A percentile compares a stretch with the other conserved stretches of the same genome.
phyloP scores from a whole-genome alignment of 1,140 invertebrate genomes.

The Odontomachus brunneus region DNA sequence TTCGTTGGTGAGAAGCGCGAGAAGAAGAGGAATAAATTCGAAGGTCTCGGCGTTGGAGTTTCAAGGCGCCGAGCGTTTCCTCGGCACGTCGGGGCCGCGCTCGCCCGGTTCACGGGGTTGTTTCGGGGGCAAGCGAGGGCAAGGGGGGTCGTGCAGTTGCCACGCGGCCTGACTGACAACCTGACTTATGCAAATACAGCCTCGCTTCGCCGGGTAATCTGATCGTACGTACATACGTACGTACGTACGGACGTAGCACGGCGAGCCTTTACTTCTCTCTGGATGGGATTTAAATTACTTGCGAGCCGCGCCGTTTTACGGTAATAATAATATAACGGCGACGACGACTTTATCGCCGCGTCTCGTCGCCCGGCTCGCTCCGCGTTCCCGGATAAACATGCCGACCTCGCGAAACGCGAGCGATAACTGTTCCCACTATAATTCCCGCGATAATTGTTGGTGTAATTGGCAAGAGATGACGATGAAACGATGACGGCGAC shows the following conservation, averaged over 20 bases:
- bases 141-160: constrained; percentile 83
- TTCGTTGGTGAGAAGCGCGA: constrained; percentile 13
- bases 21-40: constrained; percentile 63
- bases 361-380: constrained; percentile 25
- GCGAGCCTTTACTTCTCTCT: constrained; percentile 76
- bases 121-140: constrained; percentile 78
- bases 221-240: constrained; percentile 77
- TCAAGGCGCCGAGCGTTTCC: constrained; percentile 69
- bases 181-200: constrained; percentile 85
- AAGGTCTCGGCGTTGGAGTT: constrained; percentile 57
- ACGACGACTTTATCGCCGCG: constrained; percentile 79
- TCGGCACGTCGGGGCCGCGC: constrained; percentile 66
- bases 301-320: constrained; percentile 78
- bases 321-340: constrained; percentile 79
- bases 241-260: constrained; percentile 63
- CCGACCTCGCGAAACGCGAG: not conserved
- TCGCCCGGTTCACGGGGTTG: constrained; percentile 73
- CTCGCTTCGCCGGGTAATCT: constrained; percentile 81
- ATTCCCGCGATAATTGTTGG: too few species aligned
- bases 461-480: too few species aligned
- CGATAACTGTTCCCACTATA: too few species aligned
- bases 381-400: constrained; percentile 43
- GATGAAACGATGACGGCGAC: too few species aligned
- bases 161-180: constrained; percentile 84
- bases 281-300: constrained; percentile 84